phyloP scores from a whole-genome alignment of 2,113 vertebrate genomes.

The Jacana jacana region DNA sequence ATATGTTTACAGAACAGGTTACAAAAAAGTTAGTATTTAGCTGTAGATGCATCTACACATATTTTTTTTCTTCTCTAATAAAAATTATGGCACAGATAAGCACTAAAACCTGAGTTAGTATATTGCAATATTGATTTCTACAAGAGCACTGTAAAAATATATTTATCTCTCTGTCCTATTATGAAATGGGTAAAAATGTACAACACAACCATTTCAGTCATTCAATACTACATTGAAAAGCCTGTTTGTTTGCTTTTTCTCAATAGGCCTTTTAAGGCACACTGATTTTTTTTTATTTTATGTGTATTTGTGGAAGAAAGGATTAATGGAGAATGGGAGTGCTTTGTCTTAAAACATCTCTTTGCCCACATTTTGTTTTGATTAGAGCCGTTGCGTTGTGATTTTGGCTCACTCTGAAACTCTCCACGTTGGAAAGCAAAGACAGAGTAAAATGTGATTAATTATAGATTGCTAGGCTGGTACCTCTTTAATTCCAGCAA shows the following conservation, averaged over 20 bases:
- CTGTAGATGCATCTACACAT: neutral
- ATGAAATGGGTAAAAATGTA: conserved; percentile 39
- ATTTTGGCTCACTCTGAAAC: neutral
- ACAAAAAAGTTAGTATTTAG: neutral
- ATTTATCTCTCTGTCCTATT: conserved; percentile 24
- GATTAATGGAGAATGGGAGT: neutral
- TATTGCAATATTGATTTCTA: conserved; percentile 34
- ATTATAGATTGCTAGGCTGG: neutral
- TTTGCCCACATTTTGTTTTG: neutral
- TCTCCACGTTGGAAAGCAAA: neutral
- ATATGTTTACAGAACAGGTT: neutral
- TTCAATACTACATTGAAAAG: neutral
- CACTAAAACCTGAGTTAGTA: neutral
- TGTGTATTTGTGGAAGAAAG: neutral
- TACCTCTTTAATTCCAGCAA: conserved; percentile 14
- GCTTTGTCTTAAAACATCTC: neutral
- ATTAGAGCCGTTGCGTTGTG: neutral
- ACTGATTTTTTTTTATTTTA: neutral
- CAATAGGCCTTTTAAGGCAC: neutral
- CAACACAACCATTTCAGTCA: neutral
- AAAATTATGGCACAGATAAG: conserved; percentile 32
- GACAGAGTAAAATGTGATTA: neutral
- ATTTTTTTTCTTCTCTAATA: neutral
- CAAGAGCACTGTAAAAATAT: neutral
- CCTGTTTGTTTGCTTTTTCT: neutral